A percentile compares a stretch with the other conserved stretches of the same genome.
Evolutionary conservation across 2,113 vertebrate genomes (phyloP).

Genomic region (Salvelinus namaycush): DNA sequence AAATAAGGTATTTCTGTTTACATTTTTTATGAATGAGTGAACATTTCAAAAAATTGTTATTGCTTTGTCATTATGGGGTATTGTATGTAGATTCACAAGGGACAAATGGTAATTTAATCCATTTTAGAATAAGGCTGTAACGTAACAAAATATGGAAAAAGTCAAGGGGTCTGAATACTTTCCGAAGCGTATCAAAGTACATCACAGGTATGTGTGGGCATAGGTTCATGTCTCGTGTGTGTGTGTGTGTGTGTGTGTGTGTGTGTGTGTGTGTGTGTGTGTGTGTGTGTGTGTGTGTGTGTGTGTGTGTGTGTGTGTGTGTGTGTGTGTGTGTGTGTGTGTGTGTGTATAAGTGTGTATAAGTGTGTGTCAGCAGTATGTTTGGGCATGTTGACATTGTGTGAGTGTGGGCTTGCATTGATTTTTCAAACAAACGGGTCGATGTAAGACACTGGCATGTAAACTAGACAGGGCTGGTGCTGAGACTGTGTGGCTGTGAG

Average conservation of each 20-base stretch:
- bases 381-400: background rate
- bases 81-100: too few relatives aligned
- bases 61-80: too few relatives aligned
- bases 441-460: background rate
- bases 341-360: background rate
- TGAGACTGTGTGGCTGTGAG: background rate
- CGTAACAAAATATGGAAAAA: too few relatives aligned
- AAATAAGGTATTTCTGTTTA: too few relatives aligned
- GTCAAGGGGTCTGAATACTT: too few relatives aligned
- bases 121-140: too few relatives aligned
- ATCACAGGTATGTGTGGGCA: background rate
- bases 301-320: background rate
- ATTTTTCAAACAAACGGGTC: slow-evolving; percentile 14
- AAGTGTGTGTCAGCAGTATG: background rate
- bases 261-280: background rate
- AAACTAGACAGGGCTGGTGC: background rate
- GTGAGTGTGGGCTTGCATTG: background rate
- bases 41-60: too few relatives aligned
- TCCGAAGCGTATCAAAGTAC: too few relatives aligned
- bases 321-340: background rate
- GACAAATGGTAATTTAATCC: too few relatives aligned
- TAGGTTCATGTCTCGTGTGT: background rate
- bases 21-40: too few relatives aligned
- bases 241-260: background rate
- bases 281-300: background rate